Evolutionary conservation across 2,888 invertebrate species (phyloP), one percentile per base, ranked within the genome.

Genomic region (Xylocampa areola): DNA sequence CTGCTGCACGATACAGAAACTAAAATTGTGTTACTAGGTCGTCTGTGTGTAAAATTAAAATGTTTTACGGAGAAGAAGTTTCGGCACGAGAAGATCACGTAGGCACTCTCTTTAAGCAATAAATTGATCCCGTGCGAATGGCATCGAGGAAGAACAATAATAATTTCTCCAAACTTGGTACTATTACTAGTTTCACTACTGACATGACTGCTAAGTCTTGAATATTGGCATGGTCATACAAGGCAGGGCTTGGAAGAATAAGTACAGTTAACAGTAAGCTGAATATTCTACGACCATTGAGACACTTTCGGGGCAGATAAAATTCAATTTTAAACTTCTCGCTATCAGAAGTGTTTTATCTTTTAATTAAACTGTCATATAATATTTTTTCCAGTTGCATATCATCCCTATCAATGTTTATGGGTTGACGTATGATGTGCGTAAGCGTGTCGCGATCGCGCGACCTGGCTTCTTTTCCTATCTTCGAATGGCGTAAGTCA

Each of bases 1-100:
- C 47, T 54, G 44, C 47, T 54, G 44, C 35, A 57, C 43, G 41
- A 66, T 57, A 72, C 44, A 53, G 35, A 41, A 44, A 51, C 23
- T 44, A 40, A 53, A 74, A 61, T 63, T 60, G 61, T 74, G 73
- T 61, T 72, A 73, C 33, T 73, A 53, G 68, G 68, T 63, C 74
- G 45, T 17, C 40, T 16, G 27, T 52, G 62, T 36, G 51, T 67
- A 59, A 51, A 57, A 51, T 72, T 45, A 64, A 48, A 61, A 68
- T 44, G 41, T 37, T 57, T 47, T 48, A 44, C 49, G 7, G 8
- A 35, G 36, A 21, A 54, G 36, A 49, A 41, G 19, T 51, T 16
- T 49, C 21, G 16, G 13, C 39, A 45, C 32, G 19, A 29, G 21
- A 53, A 37, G 48, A 50, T 50, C 55, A 57, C 37, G 47, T 49